Evolutionary conservation across 2,797 vertebrate species (phyloP).

Genomic region (Margarornis squamiger): DNA sequence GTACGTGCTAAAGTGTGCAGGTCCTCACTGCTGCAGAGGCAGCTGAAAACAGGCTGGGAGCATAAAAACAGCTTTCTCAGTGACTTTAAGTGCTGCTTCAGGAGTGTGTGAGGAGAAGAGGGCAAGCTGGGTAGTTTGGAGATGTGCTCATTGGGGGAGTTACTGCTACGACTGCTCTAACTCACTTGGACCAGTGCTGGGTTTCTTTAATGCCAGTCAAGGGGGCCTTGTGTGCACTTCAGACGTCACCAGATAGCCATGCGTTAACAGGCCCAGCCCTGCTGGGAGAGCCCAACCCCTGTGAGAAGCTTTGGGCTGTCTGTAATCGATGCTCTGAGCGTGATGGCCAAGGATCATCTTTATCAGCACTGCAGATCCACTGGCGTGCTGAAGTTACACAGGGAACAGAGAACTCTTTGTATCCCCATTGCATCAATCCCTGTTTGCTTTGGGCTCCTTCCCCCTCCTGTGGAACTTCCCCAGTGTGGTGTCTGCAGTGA

Average conservation of each 20-base stretch:
- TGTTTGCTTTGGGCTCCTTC: background rate
- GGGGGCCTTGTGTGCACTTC: background rate
- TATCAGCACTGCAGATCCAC: background rate
- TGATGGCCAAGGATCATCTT: background rate
- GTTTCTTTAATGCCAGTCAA: background rate
- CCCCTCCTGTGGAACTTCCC: background rate
- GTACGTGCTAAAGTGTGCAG: background rate
- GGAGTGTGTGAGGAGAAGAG: background rate
- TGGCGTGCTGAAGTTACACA: background rate
- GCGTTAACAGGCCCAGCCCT: background rate
- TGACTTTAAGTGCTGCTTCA: background rate
- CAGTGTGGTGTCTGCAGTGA: background rate
- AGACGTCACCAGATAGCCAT: background rate
- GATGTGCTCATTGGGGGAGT: background rate
- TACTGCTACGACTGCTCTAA: background rate
- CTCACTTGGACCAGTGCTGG: accelerated
- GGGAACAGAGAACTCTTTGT: background rate
- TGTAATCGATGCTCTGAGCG: background rate
- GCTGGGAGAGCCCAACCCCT: background rate
- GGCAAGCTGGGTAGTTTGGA: background rate
- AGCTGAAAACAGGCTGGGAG: background rate
- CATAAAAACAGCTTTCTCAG: background rate
- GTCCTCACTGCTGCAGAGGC: background rate
- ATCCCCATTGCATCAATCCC: background rate
- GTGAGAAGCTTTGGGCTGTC: background rate